phyloP scores from a whole-genome alignment of 2,888 invertebrate genomes.

The Limnephilus marmoratus region DNA sequence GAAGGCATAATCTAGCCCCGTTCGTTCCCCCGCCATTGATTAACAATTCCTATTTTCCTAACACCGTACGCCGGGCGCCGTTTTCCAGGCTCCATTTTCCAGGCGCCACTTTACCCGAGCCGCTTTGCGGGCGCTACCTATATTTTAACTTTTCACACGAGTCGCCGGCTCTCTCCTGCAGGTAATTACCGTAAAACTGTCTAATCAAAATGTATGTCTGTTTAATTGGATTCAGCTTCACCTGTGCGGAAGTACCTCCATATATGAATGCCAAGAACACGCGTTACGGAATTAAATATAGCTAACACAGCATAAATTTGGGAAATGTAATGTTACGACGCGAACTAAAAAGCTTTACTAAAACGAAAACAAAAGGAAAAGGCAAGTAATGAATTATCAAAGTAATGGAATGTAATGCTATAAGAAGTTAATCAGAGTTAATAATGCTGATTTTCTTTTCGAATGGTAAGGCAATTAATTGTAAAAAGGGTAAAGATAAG shows the following conservation, averaged over 20 bases:
- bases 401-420: neutral
- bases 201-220: constrained; percentile 5
- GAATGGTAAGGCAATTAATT: neutral
- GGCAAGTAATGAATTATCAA: neutral
- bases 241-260: neutral
- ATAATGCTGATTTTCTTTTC: neutral
- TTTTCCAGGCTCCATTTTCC: neutral
- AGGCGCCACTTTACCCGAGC: neutral
- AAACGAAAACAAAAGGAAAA: neutral
- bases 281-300: neutral
- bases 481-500: neutral
- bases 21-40: neutral
- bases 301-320: neutral
- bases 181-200: constrained; percentile 8
- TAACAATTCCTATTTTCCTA: neutral
- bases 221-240: neutral
- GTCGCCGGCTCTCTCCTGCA: neutral
- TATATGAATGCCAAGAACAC: neutral
- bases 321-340: neutral
- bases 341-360: neutral
- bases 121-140: constrained; percentile 5
- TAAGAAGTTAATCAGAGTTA: neutral
- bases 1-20: neutral
- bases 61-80: neutral
- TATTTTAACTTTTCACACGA: constrained; percentile 21